phyloP scores from a whole-genome alignment of 2,888 invertebrate species.

The Dinocampus coccinellae region DNA sequence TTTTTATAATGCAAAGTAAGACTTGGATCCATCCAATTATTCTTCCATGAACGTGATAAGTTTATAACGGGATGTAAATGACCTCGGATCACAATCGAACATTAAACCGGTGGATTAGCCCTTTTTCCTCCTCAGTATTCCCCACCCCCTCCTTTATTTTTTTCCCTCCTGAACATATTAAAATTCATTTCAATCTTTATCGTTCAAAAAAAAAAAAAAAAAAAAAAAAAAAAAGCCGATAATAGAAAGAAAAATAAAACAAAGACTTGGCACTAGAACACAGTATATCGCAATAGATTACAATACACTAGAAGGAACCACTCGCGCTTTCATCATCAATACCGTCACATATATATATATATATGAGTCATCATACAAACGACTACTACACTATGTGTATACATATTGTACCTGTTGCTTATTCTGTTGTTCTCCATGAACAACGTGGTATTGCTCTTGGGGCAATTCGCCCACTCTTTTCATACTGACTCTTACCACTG shows the following conservation, averaged over 20 bases:
- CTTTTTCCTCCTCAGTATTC: background rate
- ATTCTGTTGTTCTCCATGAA: constrained; percentile 54
- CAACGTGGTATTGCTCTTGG: constrained; percentile 39
- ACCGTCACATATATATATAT: constrained; percentile 42
- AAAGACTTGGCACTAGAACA: background rate
- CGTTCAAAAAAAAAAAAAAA: too few relatives aligned
- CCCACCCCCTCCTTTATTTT: background rate
- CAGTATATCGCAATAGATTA: background rate
- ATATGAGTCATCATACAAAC: constrained; percentile 20
- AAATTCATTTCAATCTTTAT: background rate
- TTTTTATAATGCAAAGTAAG: background rate
- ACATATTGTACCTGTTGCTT: constrained; percentile 63
- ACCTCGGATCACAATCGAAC: constrained; percentile 32
- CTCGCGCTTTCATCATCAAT: constrained; percentile 51
- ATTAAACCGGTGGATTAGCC: background rate
- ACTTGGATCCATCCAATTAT: constrained; percentile 2
- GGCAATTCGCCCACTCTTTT: constrained; percentile 29
- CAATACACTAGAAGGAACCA: constrained; percentile 11
- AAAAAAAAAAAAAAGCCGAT: too few relatives aligned
- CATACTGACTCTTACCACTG: constrained; percentile 1
- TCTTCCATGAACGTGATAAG: background rate
- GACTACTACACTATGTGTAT: constrained; percentile 18
- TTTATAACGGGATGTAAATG: constrained; percentile 24
- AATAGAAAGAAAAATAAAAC: background rate
- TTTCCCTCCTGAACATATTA: too few relatives aligned